A percentile compares a stretch with the other conserved stretches of the same genome.
Conservation (phyloP, 2,797 vertebrate species). For the Bradypus variegatus region DNA sequence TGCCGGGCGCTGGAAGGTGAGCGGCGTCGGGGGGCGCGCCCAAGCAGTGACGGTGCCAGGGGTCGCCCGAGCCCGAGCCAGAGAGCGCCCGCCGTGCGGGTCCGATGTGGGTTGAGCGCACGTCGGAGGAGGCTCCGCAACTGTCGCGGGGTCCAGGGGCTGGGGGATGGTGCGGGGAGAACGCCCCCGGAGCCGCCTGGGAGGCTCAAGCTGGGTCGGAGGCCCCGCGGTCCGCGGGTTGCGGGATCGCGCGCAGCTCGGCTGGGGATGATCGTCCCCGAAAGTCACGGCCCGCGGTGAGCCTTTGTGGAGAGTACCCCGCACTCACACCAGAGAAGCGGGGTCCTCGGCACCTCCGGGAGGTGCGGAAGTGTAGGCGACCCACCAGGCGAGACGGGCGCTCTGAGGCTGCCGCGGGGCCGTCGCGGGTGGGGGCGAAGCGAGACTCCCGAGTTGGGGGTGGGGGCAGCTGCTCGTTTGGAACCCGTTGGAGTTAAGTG, state of each 20-base stretch:
- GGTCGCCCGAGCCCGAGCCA: background rate
- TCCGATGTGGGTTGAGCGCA: background rate
- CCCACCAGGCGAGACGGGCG: background rate
- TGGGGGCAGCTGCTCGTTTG: background rate
- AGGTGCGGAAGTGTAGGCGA: constrained; percentile 14
- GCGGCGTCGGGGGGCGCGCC: constrained; percentile 44
- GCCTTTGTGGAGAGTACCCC: background rate
- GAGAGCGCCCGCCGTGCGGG: too few relatives aligned
- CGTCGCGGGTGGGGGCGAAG: background rate
- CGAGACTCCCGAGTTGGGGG: background rate
- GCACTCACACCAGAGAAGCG: background rate
- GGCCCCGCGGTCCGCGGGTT: background rate
- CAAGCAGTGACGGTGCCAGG: background rate
- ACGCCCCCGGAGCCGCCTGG: background rate
- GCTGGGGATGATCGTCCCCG: background rate
- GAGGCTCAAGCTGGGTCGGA: background rate
- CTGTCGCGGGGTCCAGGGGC: background rate
- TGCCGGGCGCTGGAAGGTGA: constrained; percentile 73
- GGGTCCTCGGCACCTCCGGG: background rate
- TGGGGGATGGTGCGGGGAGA: background rate
- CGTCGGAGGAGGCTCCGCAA: background rate
- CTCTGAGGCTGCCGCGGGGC: background rate
- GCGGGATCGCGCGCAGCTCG: background rate
- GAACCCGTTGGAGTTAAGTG: constrained; percentile 37
- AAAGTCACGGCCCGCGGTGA: background rate